Base-by-base conservation (phyloP, 2,888 invertebrate species). In the Pandemis heparana region DNA sequence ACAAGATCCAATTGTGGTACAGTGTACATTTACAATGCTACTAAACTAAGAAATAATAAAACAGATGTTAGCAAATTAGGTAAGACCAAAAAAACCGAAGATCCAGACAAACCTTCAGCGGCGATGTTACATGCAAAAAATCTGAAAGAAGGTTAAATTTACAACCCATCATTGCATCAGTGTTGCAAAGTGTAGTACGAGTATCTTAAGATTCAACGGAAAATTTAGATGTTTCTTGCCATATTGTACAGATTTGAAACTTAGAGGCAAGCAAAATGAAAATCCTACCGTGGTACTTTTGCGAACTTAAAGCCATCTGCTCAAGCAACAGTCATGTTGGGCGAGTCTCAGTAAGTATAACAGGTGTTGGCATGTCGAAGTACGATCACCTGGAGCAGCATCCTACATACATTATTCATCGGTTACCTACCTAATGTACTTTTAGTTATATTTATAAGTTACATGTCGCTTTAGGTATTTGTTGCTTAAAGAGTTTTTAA, bases 401-500 rank as follows among this genome's bases (percentile, higher is more conserved):
- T 63, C 46, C n/a, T 4, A 32, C 46, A 63, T 63, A 63, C 63
- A 63, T 63, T 63, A 63, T 63, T 63, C 63, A 63, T 46, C 23
- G n/a, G 43, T 18, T 63, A 32, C 46, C 23, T 63, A 32, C 46
- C 23, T 23, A 7, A 32, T 46, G 46, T 63, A 46, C 43, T 63
- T 14, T 0, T 48, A 63, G 53, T 8, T 8, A 16, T 51, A 51
- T 14, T 51, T 53, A 53, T 53, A 18, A 18, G 7, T 18, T 18
- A 53, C 3, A 53, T 9, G 18, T 53, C 14, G 53, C 18, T 53
- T 18, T 56, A 23, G 12, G 56, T 23, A 1, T 23, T 56, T 5
- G 56, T 23, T 12, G 56, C 56, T 56, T 56, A 56, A 56, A 56
- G 56, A 56, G 56, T 23, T 56, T 56, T 56, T 56, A 56, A 56